Conservation (phyloP, 2,113 vertebrate genomes). For the Aramus guarauna region DNA sequence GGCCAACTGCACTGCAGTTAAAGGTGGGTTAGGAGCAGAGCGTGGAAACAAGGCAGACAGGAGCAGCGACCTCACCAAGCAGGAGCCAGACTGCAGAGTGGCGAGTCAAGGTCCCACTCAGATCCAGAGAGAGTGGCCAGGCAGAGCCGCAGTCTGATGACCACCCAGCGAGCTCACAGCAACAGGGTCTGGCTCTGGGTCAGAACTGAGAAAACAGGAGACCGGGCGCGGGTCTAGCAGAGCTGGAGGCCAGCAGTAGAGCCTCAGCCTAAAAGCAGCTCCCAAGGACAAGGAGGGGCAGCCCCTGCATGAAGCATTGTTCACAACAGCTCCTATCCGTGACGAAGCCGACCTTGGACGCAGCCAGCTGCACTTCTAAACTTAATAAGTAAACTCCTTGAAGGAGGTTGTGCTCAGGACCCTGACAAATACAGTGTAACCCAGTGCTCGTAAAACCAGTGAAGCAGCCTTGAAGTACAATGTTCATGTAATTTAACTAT, state of each 20-base stretch:
- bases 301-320: not conserved
- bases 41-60: not conserved
- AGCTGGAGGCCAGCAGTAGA: not conserved
- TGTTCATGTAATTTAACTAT: not conserved
- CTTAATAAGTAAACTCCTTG: too few species aligned
- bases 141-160: not conserved
- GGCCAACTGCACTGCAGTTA: not conserved
- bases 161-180: not conserved
- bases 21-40: not conserved
- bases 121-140: not conserved
- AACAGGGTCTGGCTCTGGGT: not conserved
- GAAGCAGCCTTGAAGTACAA: not conserved
- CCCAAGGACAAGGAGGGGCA: not conserved
- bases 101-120: not conserved
- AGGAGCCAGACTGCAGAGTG: not conserved
- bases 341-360: not conserved
- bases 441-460: not conserved
- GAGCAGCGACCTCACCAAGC: not conserved
- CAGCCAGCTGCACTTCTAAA: not conserved
- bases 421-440: not conserved
- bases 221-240: accelerated
- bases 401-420: not conserved
- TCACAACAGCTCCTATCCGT: not conserved
- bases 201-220: accelerated
- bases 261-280: not conserved